Evolutionary conservation across 2,888 invertebrate species (phyloP).

Genomic region (Zygothrica quintamaculata): DNA sequence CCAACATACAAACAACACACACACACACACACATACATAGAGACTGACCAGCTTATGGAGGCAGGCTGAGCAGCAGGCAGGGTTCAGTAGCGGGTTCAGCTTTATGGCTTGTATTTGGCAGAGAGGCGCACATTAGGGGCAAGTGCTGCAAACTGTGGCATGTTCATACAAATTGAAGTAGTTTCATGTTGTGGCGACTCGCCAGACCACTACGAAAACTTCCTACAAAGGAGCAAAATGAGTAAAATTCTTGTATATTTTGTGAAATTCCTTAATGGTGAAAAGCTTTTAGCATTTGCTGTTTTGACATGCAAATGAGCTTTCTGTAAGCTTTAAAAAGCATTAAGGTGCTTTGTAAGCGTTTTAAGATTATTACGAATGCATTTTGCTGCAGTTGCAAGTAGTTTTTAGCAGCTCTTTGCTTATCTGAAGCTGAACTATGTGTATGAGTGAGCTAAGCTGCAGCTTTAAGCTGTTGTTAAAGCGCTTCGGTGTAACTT

Average conservation of each 20-base stretch:
- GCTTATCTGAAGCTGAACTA: too few relatives aligned
- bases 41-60: slow-evolving; percentile 34
- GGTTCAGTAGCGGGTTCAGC: slow-evolving; percentile 5
- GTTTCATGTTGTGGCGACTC: slow-evolving; percentile 18
- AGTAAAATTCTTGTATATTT: too few relatives aligned
- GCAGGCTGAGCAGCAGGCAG: neutral
- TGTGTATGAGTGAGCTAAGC: too few relatives aligned
- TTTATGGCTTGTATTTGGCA: slow-evolving; percentile 21
- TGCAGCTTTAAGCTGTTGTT: neutral
- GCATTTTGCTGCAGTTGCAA: too few relatives aligned
- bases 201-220: slow-evolving; percentile 14
- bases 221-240: neutral
- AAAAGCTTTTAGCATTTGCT: too few relatives aligned
- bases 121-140: slow-evolving; percentile 6
- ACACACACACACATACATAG: slow-evolving; percentile 12
- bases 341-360: too few relatives aligned
- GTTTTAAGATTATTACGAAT: too few relatives aligned
- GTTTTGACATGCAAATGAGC: too few relatives aligned
- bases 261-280: too few relatives aligned
- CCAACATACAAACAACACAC: slow-evolving; percentile 48
- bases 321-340: too few relatives aligned
- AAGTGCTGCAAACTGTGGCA: slow-evolving; percentile 43
- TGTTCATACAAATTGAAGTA: neutral
- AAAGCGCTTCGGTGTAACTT: too few relatives aligned
- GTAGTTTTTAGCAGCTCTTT: too few relatives aligned